Evolutionary conservation across 2,888 invertebrate species (phyloP).

Genomic region (Seira musarum): DNA sequence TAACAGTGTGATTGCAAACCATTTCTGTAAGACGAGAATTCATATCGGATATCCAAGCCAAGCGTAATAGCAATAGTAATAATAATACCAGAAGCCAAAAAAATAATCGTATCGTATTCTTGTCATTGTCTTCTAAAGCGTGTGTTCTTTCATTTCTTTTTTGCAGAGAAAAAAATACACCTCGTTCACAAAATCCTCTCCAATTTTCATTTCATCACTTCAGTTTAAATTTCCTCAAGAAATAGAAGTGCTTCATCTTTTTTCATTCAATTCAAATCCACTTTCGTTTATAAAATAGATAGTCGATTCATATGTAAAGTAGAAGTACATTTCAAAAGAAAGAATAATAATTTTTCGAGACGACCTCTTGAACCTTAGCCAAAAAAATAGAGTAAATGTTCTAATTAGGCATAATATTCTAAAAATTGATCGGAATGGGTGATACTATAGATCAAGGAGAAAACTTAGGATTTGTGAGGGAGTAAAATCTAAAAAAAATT

Average conservation of each 20-base stretch:
- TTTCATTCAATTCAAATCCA: too few relatives aligned
- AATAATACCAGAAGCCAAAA: background rate
- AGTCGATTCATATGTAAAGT: constrained; percentile 11
- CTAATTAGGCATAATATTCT: background rate
- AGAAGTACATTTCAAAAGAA: background rate
- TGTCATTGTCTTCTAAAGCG: constrained; percentile 31
- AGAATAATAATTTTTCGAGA: background rate
- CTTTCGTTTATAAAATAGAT: background rate
- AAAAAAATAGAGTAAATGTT: background rate
- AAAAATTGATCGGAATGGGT: background rate
- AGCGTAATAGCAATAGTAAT: too few relatives aligned
- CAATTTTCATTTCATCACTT: background rate
- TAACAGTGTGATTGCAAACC: background rate
- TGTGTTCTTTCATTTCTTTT: constrained; percentile 4
- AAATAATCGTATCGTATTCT: background rate
- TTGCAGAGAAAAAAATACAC: constrained; percentile 5
- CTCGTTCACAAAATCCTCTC: background rate
- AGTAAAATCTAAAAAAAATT: constrained; percentile 5
- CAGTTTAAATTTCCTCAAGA: background rate
- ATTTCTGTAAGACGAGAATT: background rate
- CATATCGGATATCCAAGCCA: background rate
- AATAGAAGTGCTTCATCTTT: background rate
- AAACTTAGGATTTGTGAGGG: background rate
- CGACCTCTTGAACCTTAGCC: constrained; percentile 12
- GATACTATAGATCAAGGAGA: background rate